Conservation (phyloP, 2,797 vertebrate species). For the Enteromius afrohamiltoni region DNA sequence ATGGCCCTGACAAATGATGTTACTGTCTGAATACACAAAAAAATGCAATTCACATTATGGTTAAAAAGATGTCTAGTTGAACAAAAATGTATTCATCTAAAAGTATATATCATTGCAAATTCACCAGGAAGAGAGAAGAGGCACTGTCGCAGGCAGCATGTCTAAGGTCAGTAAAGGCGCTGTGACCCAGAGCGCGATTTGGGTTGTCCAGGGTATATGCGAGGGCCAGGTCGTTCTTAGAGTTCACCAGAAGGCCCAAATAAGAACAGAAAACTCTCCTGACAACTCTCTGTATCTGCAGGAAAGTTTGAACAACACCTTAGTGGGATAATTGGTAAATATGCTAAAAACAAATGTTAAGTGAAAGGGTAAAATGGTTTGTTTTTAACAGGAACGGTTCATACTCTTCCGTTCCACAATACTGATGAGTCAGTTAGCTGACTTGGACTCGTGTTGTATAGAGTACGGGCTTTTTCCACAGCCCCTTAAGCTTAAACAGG, state of each 20-base stretch:
- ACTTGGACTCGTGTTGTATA: slow-evolving; percentile 29
- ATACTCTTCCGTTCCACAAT: slow-evolving; percentile 30
- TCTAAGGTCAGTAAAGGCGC: slow-evolving; percentile 89
- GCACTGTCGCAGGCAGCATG: slow-evolving; percentile 77
- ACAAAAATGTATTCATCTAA: not conserved
- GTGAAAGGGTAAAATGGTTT: slow-evolving; percentile 6
- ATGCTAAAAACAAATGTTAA: not conserved
- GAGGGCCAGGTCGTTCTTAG: slow-evolving; percentile 89
- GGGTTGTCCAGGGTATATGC: slow-evolving; percentile 87
- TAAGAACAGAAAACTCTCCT: slow-evolving; percentile 87
- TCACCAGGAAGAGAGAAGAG: slow-evolving; percentile 91
- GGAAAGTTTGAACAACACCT: not conserved
- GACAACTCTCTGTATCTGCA: slow-evolving; percentile 75
- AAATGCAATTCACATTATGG: not conserved
- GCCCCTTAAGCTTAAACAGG: slow-evolving; percentile 30
- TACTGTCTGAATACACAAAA: slow-evolving; percentile 77
- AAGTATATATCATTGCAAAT: slow-evolving; percentile 43
- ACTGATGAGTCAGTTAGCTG: slow-evolving; percentile 44
- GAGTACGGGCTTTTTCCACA: not conserved
- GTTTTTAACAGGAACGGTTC: slow-evolving; percentile 18
- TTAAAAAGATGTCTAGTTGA: not conserved
- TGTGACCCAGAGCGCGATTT: slow-evolving; percentile 81
- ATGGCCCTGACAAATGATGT: slow-evolving; percentile 90
- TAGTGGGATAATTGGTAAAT: not conserved
- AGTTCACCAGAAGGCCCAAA: slow-evolving; percentile 89